Evolutionary conservation across 2,797 vertebrate species (phyloP), one percentile per base, ranked within the genome.

Genomic region (Poecilia picta): DNA sequence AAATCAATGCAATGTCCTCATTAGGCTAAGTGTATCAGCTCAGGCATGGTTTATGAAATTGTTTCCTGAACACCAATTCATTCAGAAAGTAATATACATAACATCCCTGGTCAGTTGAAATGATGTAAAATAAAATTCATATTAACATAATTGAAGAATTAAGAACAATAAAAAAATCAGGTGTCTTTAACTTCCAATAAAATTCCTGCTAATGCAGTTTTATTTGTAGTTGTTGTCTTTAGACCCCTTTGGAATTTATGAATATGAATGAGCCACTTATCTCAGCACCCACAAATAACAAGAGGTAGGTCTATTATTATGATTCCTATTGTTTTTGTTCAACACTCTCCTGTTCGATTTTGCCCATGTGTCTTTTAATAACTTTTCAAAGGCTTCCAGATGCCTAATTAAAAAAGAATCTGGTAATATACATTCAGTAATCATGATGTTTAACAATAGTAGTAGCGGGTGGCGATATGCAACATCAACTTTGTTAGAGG

Each of bases 271-370:
- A 70, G 66, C 66, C 66, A 70, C 66, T 70, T 70, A 70, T 70
- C 66, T 70, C 66, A 70, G 66, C 66, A 70, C 39, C 41, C 41
- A 59, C 11, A 73, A 57, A 47, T 77, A 46, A 45, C 33, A 45
- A 53, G 51, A 62, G 57, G 77, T 33, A 79, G 66, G 76, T 74
- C 49, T 79, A 33, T 23, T 76, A 66, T 79, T 45, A 39, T 71
- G 51, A 77, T 78, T 55, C 68, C 71, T 79, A 73, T 59, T 43
- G 55, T 73, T 79, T 71, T 55, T 59, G 18, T 73, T 79, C 39
- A 70, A 70, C 66, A 70, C 66, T 68, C 62, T 68, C 66, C 39
- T 74, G 28, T 74, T 74, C 11, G 36, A 49, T 74, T 74, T 74
- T 74, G 46, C 46, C 53, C 73, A 49, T 49, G 53, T 49, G 46